Base-by-base conservation (phyloP, 1,140 invertebrate genomes). In the Leucophenga varia region DNA sequence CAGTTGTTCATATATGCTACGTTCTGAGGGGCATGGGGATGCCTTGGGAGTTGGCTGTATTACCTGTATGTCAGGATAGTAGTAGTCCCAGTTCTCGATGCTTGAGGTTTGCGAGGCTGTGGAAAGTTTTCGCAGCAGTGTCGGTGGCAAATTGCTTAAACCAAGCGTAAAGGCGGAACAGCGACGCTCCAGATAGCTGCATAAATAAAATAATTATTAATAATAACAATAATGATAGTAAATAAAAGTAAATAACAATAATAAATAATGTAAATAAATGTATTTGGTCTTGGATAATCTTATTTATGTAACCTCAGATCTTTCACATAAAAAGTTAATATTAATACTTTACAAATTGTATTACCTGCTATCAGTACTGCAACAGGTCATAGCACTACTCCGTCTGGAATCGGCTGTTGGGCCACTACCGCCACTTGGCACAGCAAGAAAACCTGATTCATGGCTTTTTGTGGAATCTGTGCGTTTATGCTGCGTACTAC, bases 1-100 rank as follows among this genome's bases (percentile, higher is more conserved):
- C 14, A 46, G 21, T 43, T 38, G 45, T 22, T 70, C 70, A 40
- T 73, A 67, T 8, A 73, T 46, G 41, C 69, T 72, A 20, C 70
- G 69, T 63, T 89, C 86, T 63, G 88, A 91, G 3, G 84, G 85
- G 71, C 87, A 88, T 0, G 89, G 89, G n/a, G 89, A 91, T 12
- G 87, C 79, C 30, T 86, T 84, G 8, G 87, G 87, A n/a, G 87
- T 89, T 16, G 87, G 84, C 65, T 87, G 84, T 39, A 86, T 88
- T 28, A 87, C 83, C 76, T 86, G 82, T 55, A 89, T 89, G 64
- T 88, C 85, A 19, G 84, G 86, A 68, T 87, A 84, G 52, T 85
- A 84, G 78, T 83, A 86, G 43, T 82, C 72, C 69, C 78, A 77
- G 19, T 80, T 79, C 17, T 81, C 76, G 12, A 77, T 78, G 44